A percentile compares a stretch with the other conserved stretches of the same genome.
Evolutionary conservation across 2,888 invertebrate species (phyloP).

Genomic region (Sminthurinus aureus): DNA sequence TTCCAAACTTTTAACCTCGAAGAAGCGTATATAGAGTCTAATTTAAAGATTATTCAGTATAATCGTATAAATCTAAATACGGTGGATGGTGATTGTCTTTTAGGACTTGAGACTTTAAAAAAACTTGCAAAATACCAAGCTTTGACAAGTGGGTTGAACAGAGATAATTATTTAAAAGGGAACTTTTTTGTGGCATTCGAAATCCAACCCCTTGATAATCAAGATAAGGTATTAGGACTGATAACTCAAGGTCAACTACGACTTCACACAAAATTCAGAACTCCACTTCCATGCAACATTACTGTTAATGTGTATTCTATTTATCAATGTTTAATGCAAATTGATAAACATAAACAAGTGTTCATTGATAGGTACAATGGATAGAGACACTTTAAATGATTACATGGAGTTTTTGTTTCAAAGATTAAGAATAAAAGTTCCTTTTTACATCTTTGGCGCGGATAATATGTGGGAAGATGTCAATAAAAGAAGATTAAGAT

Average conservation of each 20-base stretch:
- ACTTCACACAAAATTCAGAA: too few relatives aligned
- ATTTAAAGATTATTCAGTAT: background rate
- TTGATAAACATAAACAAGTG: conserved; percentile 4
- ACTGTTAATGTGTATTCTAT: background rate
- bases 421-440: background rate
- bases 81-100: background rate
- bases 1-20: background rate
- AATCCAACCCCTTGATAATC: background rate
- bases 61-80: background rate
- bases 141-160: background rate
- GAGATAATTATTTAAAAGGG: background rate
- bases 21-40: background rate
- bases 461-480: background rate
- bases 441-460: background rate
- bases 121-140: background rate
- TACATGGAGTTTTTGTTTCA: background rate
- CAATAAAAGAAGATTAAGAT: background rate
- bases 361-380: background rate
- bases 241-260: too few relatives aligned
- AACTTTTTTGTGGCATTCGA: background rate
- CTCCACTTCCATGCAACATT: background rate
- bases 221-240: too few relatives aligned
- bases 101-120: background rate
- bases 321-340: background rate
- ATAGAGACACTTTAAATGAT: background rate